A percentile compares a stretch with the other conserved stretches of the same genome.
Evolutionary conservation across 2,113 vertebrate genomes (phyloP).

Genomic region (Rhadina sibilatrix): DNA sequence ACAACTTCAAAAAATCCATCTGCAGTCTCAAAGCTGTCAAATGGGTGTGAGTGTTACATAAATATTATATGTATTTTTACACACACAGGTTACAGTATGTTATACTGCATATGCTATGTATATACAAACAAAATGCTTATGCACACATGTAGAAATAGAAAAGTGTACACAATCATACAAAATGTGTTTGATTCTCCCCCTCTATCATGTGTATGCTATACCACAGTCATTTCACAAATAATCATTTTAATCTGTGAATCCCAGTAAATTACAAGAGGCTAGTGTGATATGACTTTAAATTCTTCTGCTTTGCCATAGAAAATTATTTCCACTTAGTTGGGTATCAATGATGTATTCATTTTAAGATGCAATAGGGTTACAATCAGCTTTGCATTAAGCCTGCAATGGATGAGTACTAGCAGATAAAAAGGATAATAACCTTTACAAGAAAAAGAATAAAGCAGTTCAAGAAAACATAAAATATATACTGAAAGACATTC

Average conservation of each 20-base stretch:
- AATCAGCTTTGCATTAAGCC: conserved; percentile 76
- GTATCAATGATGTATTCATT: conserved; percentile 90
- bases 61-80: conserved; percentile 25
- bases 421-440: conserved; percentile 69
- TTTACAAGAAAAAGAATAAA: conserved; percentile 55
- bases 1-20: neutral
- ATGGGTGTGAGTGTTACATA: neutral
- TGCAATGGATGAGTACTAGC: conserved; percentile 74
- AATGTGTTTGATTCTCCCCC: neutral
- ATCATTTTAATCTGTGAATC: conserved; percentile 75
- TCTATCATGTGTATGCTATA: neutral
- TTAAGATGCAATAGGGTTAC: conserved; percentile 73
- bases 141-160: neutral
- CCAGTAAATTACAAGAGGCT: conserved; percentile 77
- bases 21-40: conserved; percentile 17
- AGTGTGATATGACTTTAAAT: conserved; percentile 80
- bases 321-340: conserved; percentile 94
- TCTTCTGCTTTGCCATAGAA: conserved; percentile 82
- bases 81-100: neutral
- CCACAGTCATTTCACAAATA: conserved; percentile 39
- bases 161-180: neutral
- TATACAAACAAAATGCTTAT: conserved; percentile 12
- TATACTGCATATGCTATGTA: neutral
- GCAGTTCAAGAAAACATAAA: conserved; percentile 31
- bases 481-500: conserved; percentile 18